A percentile compares a stretch with the other conserved stretches of the same genome.
Evolutionary conservation across 2,113 vertebrate species (phyloP).

Genomic region (Aythya baeri): DNA sequence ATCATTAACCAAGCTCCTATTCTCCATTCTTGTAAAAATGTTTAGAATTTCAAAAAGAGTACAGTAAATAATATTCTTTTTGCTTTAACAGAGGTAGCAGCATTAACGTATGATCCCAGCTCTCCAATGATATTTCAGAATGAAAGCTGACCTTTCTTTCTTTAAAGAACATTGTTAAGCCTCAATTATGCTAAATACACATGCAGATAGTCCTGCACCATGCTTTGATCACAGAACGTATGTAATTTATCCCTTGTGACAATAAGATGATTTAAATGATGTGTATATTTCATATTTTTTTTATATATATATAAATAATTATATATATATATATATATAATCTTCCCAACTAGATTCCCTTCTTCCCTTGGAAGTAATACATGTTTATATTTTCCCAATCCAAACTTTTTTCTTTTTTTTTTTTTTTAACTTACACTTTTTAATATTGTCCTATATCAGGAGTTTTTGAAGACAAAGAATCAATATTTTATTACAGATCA

Average conservation of each 20-base stretch:
- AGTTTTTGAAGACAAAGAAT: neutral
- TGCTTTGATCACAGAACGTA: slow-evolving; percentile 58
- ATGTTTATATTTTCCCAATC: neutral
- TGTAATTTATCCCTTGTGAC: slow-evolving; percentile 22
- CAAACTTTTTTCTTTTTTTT: neutral
- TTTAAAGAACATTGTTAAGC: slow-evolving; percentile 4
- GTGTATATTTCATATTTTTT: neutral
- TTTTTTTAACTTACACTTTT: neutral
- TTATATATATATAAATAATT: neutral
- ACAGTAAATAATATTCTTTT: neutral
- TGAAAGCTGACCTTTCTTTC: slow-evolving; percentile 22
- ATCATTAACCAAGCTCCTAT: neutral
- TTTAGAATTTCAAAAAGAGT: neutral
- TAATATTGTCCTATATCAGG: neutral
- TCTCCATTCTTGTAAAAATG: neutral
- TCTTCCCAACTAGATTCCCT: neutral
- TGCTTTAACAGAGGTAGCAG: neutral
- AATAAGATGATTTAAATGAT: slow-evolving; percentile 53
- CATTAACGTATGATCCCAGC: neutral
- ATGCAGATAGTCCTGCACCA: neutral
- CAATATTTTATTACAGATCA: neutral
- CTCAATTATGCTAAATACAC: slow-evolving; percentile 8
- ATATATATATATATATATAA: neutral
- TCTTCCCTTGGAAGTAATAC: neutral
- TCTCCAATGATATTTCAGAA: slow-evolving; percentile 21